A percentile compares a stretch with the other conserved stretches of the same genome.
Conservation (phyloP, 2,888 invertebrate genomes). For the Drosophila atroscutellata region DNA sequence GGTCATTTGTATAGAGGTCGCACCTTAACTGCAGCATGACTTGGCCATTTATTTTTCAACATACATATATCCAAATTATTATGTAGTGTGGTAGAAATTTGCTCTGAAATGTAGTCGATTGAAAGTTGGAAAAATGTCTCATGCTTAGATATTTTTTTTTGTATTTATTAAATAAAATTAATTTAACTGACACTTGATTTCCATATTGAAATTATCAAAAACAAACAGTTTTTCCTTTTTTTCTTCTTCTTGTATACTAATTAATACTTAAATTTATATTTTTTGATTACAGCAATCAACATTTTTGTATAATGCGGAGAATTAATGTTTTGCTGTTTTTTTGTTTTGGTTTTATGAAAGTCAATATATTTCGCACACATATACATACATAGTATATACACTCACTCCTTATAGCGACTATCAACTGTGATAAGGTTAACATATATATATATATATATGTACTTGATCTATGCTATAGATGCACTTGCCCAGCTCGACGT, state of each 20-base stretch:
- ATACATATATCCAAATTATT: conserved; percentile 31
- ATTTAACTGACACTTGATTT: conserved; percentile 68
- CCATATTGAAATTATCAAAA: conserved; percentile 63
- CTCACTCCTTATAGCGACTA: conserved; percentile 16
- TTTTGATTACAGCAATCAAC: conserved; percentile 61
- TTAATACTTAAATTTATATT: conserved; percentile 59
- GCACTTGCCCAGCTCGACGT: conserved; percentile 24
- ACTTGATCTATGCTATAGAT: conserved; percentile 30
- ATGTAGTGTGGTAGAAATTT: conserved; percentile 1
- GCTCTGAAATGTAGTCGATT: not conserved
- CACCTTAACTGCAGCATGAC: conserved; percentile 50
- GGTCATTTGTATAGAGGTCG: conserved; percentile 58
- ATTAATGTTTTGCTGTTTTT: conserved; percentile 22
- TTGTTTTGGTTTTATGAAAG: conserved; percentile 13
- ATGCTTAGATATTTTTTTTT: conserved; percentile 26
- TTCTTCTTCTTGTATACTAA: conserved; percentile 45
- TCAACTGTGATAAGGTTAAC: conserved; percentile 42
- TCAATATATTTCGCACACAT: conserved; percentile 20
- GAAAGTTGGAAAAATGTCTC: not conserved
- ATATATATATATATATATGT: conserved; percentile 18
- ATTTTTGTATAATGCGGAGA: conserved; percentile 39
- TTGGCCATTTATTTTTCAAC: conserved; percentile 58
- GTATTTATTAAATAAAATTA: conserved; percentile 63
- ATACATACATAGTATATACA: conserved; percentile 29
- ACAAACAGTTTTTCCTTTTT: conserved; percentile 47